Evolutionary conservation across 2,797 vertebrate genomes (phyloP).

Genomic region (Lacerta bilineata): DNA sequence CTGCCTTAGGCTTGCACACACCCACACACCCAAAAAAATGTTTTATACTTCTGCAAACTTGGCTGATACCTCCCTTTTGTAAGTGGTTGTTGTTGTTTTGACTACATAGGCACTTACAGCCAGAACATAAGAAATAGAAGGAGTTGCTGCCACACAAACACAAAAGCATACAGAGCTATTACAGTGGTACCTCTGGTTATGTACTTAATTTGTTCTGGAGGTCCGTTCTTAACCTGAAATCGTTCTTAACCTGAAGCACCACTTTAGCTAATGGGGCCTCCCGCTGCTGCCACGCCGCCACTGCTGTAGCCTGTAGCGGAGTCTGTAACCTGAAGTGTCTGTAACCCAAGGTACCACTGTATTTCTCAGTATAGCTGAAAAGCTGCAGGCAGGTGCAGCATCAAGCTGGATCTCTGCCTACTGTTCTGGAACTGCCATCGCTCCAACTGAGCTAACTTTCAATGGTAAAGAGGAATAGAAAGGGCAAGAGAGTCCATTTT

Average conservation of each 20-base stretch:
- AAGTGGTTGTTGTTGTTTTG: background rate
- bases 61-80: background rate
- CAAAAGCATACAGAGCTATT: background rate
- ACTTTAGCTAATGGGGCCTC: too few relatives aligned
- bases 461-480: background rate
- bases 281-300: too few relatives aligned
- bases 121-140: background rate
- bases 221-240: too few relatives aligned
- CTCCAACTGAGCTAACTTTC: background rate
- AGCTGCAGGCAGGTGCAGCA: background rate
- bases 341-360: too few relatives aligned
- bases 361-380: background rate
- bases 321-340: too few relatives aligned
- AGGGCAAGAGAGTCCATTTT: background rate
- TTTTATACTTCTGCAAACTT: background rate
- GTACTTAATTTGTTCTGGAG: too few relatives aligned
- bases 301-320: too few relatives aligned
- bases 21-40: too few relatives aligned
- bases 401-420: background rate
- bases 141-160: background rate
- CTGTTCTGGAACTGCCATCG: background rate
- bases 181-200: too few relatives aligned
- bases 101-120: background rate
- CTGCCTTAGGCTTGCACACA: background rate
- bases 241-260: too few relatives aligned